phyloP scores from a whole-genome alignment of 2,797 vertebrate genomes.

The Sciurus vulgaris region DNA sequence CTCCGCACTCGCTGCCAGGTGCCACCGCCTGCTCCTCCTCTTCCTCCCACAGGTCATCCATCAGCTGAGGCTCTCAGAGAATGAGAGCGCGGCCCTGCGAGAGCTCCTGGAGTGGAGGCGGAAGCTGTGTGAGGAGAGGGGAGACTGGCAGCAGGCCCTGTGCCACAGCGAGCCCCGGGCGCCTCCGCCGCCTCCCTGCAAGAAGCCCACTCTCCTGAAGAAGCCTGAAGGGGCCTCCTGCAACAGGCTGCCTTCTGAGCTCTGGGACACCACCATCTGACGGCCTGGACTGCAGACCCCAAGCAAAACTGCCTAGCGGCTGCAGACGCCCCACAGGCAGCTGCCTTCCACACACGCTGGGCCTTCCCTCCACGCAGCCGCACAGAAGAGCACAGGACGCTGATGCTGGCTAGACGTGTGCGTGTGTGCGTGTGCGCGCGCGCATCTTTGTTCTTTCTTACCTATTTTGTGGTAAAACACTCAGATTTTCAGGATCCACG shows the following conservation, averaged over 20 bases:
- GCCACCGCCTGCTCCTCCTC: too few relatives aligned
- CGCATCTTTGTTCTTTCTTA: conserved; percentile 48
- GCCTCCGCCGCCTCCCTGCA: conserved; percentile 91
- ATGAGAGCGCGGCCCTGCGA: conserved; percentile 91
- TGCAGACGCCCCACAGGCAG: conserved; percentile 57
- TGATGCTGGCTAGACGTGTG: conserved; percentile 51
- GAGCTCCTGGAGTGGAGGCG: conserved; percentile 94
- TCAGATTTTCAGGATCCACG: neutral
- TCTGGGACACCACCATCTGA: conserved; percentile 88
- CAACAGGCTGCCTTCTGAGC: conserved; percentile 85
- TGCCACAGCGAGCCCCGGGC: conserved; percentile 86
- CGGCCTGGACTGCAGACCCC: neutral
- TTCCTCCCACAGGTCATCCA: conserved; percentile 90
- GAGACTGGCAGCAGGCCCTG: conserved; percentile 91
- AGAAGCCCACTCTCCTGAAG: conserved; percentile 90
- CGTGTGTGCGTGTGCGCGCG: neutral
- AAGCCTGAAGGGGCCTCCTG: conserved; percentile 89
- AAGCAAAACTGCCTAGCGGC: conserved; percentile 60
- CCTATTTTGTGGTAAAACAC: neutral
- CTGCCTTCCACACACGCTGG: conserved; percentile 49
- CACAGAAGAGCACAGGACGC: conserved; percentile 81
- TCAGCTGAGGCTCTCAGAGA: conserved; percentile 91
- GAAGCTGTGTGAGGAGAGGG: conserved; percentile 92
- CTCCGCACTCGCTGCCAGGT: fast-evolving
- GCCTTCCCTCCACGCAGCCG: conserved; percentile 68